Percentiles rank a stretch among this genome's conserved stretches.
Evolutionary conservation across 2,113 vertebrate species (phyloP).

Genomic region (Eidolon helvum): DNA sequence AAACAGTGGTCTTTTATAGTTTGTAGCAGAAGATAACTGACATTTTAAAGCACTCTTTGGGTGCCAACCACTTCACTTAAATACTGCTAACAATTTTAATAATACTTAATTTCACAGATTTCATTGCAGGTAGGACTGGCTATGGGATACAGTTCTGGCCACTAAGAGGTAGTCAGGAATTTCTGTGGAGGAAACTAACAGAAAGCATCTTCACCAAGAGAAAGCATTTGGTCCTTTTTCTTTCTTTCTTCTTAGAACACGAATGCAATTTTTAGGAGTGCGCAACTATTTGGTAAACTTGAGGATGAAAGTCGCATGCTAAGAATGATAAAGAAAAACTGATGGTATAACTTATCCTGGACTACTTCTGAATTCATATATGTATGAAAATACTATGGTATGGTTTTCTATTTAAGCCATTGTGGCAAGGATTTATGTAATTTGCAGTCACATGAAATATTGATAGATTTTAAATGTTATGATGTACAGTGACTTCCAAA

Average conservation of each 20-base stretch:
- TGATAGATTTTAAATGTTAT: background rate
- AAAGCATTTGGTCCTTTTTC: background rate
- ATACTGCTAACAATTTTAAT: background rate
- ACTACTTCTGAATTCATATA: background rate
- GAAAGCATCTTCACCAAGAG: background rate
- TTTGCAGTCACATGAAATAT: background rate
- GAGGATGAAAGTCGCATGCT: background rate
- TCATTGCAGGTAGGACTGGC: background rate
- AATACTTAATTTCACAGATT: background rate
- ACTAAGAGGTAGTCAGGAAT: background rate
- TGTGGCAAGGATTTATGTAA: background rate
- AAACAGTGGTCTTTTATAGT: background rate
- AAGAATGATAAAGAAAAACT: background rate
- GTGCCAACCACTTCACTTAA: background rate
- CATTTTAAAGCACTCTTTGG: background rate
- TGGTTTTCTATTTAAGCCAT: background rate
- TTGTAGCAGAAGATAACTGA: background rate
- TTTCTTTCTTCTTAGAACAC: background rate
- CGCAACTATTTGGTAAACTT: background rate
- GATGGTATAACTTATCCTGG: background rate
- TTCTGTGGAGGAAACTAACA: background rate
- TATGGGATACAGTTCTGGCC: background rate
- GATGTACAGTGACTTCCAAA: background rate
- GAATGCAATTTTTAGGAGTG: background rate
- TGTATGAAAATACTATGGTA: background rate